These are phyloP conservation scores for Andinoacara biseriatus DNA, from an alignment of 2,113 vertebrate genomes.

Conservation along the genomic window DNA sequence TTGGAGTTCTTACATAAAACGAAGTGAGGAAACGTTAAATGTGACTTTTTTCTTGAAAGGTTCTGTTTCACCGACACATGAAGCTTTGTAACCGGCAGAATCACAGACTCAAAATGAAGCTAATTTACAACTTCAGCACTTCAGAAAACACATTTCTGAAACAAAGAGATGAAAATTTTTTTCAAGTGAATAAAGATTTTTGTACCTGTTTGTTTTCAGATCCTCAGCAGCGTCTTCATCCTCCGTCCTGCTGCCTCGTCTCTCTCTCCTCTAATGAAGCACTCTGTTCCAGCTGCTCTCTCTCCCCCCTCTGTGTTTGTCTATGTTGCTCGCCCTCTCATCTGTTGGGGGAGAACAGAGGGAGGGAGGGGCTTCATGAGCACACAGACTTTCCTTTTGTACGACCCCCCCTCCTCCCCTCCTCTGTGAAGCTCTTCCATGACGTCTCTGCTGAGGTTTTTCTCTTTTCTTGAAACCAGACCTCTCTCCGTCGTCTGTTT, in stretches of 20 bases:
- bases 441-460: constrained; percentile 42
- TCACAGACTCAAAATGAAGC: not conserved
- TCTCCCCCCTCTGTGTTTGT: constrained; percentile 23
- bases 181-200: not conserved
- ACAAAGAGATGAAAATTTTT: not conserved
- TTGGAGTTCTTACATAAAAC: not conserved
- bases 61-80: too few species aligned
- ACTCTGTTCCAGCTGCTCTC: constrained; percentile 45
- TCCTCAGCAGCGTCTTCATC: constrained; percentile 31
- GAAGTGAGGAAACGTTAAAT: not conserved
- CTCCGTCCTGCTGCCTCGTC: constrained; percentile 35
- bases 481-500: constrained; percentile 63
- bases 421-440: constrained; percentile 55
- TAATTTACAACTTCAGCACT: not conserved
- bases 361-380: constrained; percentile 65
- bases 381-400: constrained; percentile 70
- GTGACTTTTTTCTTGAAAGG: not conserved
- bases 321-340: constrained; percentile 51
- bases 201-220: constrained; percentile 50
- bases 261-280: constrained; percentile 24
- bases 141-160: not conserved
- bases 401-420: constrained; percentile 1
- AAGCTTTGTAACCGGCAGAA: too few species aligned
- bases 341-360: constrained; percentile 67
- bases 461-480: constrained; percentile 51